phyloP scores from a whole-genome alignment of 1,140 invertebrate genomes.

The Neodiprion pinetum region DNA sequence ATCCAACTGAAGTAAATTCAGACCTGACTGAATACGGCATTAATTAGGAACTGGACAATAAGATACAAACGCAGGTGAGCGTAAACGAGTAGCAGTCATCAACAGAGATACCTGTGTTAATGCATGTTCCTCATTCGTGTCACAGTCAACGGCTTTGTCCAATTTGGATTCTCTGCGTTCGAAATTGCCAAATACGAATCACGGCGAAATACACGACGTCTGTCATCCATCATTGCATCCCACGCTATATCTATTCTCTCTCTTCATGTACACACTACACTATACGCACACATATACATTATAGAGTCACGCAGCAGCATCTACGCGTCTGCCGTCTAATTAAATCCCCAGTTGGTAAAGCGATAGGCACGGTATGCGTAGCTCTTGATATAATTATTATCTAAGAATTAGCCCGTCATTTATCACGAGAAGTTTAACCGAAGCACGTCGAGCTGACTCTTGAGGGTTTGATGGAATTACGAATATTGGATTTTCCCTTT shows the following conservation, averaged over 20 bases:
- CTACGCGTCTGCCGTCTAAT: background rate
- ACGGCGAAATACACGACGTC: background rate
- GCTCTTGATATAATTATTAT: background rate
- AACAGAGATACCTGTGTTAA: background rate
- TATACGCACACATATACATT: background rate
- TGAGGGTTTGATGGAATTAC: background rate
- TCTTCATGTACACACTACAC: too few relatives aligned
- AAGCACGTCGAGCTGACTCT: background rate
- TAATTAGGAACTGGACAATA: too few relatives aligned
- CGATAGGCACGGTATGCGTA: constrained; percentile 2
- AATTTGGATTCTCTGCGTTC: background rate
- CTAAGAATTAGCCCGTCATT: constrained; percentile 1
- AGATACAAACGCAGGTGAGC: too few relatives aligned
- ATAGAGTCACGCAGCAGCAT: background rate
- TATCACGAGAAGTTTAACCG: constrained; percentile 4
- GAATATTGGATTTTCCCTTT: background rate
- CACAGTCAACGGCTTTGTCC: background rate
- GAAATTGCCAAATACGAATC: background rate
- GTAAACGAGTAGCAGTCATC: background rate
- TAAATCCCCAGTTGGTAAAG: constrained; percentile 3
- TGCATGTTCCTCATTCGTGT: background rate
- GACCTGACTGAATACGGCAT: background rate
- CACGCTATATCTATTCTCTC: background rate
- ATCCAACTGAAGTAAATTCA: background rate
- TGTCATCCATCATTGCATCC: background rate